Conservation (phyloP, 2,797 vertebrate genomes). For the Sylvilagus floridanus region DNA sequence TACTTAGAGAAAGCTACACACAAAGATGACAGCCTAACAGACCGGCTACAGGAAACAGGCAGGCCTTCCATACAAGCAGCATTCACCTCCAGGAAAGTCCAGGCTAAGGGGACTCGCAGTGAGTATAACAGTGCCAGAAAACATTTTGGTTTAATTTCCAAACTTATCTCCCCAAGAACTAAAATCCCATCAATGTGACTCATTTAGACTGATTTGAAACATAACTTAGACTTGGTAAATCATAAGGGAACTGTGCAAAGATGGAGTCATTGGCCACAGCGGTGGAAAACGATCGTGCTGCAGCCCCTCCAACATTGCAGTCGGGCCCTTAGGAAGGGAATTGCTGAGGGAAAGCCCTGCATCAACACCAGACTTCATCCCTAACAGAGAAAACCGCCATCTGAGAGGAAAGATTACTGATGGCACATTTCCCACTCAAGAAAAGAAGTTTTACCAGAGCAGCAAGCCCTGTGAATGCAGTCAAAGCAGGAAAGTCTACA, state of each 20-base stretch:
- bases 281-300: not conserved
- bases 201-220: not conserved
- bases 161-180: not conserved
- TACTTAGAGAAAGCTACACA: not conserved
- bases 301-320: not conserved
- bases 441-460: not conserved
- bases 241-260: not conserved
- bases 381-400: not conserved
- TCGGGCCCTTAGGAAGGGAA: not conserved
- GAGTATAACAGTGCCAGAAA: not conserved
- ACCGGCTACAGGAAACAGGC: not conserved
- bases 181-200: not conserved
- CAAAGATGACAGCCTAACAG: not conserved
- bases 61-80: not conserved
- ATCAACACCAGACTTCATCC: not conserved
- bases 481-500: not conserved
- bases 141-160: not conserved
- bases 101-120: fast-evolving
- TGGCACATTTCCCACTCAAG: not conserved
- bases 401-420: not conserved
- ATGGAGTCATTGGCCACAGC: fast-evolving
- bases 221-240: not conserved
- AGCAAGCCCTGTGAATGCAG: not conserved
- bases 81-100: not conserved
- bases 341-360: not conserved